These are phyloP conservation scores for Bombus breviceps DNA, from an alignment of 1,140 invertebrate species.

Conservation along the genomic window DNA sequence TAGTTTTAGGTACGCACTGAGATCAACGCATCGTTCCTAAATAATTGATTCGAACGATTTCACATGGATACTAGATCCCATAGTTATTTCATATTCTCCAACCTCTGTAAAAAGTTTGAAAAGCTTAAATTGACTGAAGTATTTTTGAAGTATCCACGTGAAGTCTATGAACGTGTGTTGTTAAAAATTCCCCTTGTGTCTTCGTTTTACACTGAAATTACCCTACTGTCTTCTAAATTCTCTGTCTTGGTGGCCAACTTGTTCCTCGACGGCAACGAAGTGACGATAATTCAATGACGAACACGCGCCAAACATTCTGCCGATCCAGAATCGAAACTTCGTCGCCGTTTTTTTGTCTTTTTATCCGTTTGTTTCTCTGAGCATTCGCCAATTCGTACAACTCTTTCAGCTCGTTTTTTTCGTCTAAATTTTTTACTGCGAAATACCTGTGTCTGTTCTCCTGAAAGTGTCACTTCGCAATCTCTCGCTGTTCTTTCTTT, in stretches of 20 bases:
- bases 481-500: not conserved
- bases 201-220: conserved; percentile 38
- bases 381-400: not conserved
- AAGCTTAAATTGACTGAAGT: too few species aligned
- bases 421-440: not conserved
- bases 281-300: conserved; percentile 22
- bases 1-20: conserved; percentile 82
- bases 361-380: not conserved
- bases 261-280: conserved; percentile 42
- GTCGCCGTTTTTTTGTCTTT: conserved; percentile 27
- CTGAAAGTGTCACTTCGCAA: conserved; percentile 14
- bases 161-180: conserved; percentile 58
- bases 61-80: conserved; percentile 49
- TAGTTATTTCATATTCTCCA: not conserved
- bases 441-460: not conserved
- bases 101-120: not conserved
- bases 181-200: conserved; percentile 49
- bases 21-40: conserved; percentile 79
- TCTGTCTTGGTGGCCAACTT: conserved; percentile 12
- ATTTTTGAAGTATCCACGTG: conserved; percentile 63
- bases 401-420: not conserved
- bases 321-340: conserved; percentile 43
- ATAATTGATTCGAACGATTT: conserved; percentile 64
- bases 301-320: not conserved
- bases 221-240: conserved; percentile 28